Base-by-base conservation (phyloP, 1,140 invertebrate genomes). In the Ips nitidus region DNA sequence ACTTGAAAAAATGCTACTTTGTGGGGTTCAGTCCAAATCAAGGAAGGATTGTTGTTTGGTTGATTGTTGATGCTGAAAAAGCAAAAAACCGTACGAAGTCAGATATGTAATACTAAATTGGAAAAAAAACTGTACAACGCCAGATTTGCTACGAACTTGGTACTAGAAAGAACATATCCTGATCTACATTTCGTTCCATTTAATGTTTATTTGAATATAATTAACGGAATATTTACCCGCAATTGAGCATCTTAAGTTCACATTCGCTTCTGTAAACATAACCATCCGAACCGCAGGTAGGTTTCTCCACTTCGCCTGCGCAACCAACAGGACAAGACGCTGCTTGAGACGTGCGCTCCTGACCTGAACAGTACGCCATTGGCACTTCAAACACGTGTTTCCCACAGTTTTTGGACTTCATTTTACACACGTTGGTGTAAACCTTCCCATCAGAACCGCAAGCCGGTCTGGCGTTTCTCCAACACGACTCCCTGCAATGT, bases 321-420 rank as follows among this genome's bases (percentile, higher is more conserved):
- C 91, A 92, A 50, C 86, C 86, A 3, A 89, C 84, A 2, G 92
- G 90, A 77, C 92, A 94, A 1, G 84, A 83, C 5, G 86, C 75
- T 70, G 81, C 73, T 71, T 83, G 79, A 58, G 84, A 78, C 40
- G 86, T 88, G 65, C 90, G 83, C 77, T 94, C 91, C 77, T 92
- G 91, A 1, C 89, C 88, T 47, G 93, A 85, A 79, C 93, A 95
- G 80, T 91, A 94, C 2, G 92, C 91, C 85, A 95, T 92, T 0
- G 94, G 94, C 39, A 94, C 91, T 81, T 95, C 92, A 77, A 94
- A 95, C 6, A 95, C 91, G 80, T 95, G 93, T 78, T 94, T 94
- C 59, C 94, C 94, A 81, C 94, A 96, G 76, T 95, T 95, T 77
- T 94, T 93, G 45, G 91, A 88, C 76, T 93, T 91, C 94, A 97